These are phyloP conservation scores for Solenodon paradoxus DNA, from an alignment of 2,113 vertebrate genomes.

Conservation along the genomic window DNA sequence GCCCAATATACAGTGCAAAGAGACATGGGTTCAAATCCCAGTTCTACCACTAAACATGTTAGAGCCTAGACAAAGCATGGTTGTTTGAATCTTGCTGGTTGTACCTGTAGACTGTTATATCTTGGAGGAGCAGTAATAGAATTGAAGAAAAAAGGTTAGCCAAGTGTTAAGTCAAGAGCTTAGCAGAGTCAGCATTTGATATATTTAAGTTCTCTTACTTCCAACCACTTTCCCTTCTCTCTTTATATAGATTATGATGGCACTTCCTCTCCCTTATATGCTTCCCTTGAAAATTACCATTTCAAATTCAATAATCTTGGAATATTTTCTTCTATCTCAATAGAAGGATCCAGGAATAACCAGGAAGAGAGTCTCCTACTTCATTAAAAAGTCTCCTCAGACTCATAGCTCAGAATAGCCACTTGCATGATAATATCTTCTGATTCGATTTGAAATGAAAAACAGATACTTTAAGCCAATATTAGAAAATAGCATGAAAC, in stretches of 20 bases:
- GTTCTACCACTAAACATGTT: not conserved
- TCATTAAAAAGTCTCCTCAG: not conserved
- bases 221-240: not conserved
- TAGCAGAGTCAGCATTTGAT: not conserved
- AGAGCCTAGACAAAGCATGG: not conserved
- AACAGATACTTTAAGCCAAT: not conserved
- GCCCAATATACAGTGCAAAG: not conserved
- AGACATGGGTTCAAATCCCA: not conserved
- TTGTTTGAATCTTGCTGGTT: not conserved
- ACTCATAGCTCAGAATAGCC: not conserved
- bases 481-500: not conserved
- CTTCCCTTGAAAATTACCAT: not conserved
- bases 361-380: not conserved
- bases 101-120: not conserved
- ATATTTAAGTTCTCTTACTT: not conserved
- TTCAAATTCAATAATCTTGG: not conserved
- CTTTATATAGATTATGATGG: not conserved
- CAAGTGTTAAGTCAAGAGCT: not conserved
- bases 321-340: not conserved
- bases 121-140: not conserved
- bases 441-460: not conserved
- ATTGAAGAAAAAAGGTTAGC: conserved; percentile 21
- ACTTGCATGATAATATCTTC: not conserved
- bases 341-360: not conserved
- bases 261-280: not conserved